A percentile compares a stretch with the other conserved stretches of the same genome.
Conservation (phyloP, 2,888 invertebrate genomes). For the Tenthredo distinguenda region DNA sequence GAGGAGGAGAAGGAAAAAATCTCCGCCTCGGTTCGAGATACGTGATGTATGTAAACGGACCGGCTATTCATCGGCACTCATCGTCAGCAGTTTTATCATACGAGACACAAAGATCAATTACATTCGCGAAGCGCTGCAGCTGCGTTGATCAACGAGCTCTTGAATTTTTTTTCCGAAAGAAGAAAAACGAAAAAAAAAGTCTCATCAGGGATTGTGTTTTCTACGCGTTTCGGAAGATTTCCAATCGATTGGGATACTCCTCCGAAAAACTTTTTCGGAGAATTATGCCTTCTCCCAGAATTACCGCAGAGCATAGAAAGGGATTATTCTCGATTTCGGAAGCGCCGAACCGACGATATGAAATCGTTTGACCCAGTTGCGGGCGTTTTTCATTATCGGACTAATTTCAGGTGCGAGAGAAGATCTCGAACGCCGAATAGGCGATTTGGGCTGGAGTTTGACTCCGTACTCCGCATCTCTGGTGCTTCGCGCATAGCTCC, state of each 20-base stretch:
- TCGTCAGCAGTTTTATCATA: not conserved
- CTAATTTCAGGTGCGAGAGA: not conserved
- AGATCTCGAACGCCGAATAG: too few species aligned
- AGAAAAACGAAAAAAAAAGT: too few species aligned
- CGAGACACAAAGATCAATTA: constrained; percentile 1
- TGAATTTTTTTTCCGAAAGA: not conserved
- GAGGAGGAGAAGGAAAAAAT: not conserved
- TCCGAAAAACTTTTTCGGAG: not conserved
- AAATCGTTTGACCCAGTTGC: constrained; percentile 16
- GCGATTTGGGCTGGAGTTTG: too few species aligned
- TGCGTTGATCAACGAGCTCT: not conserved
- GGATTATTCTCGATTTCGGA: not conserved
- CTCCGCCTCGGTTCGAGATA: not conserved
- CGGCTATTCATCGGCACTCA: not conserved
- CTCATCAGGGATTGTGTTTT: not conserved
- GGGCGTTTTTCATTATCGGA: not conserved
- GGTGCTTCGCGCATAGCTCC: too few species aligned
- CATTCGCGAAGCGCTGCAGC: not conserved
- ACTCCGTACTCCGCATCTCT: too few species aligned
- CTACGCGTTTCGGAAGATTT: not conserved
- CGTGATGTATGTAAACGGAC: not conserved
- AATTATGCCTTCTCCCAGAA: not conserved
- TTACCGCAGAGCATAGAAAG: too few species aligned
- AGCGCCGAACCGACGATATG: not conserved
- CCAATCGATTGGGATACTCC: not conserved